A percentile compares a stretch with the other conserved stretches of the same genome.
phyloP scores from a whole-genome alignment of 2,113 vertebrate genomes.

The Xiphophorus hellerii region DNA sequence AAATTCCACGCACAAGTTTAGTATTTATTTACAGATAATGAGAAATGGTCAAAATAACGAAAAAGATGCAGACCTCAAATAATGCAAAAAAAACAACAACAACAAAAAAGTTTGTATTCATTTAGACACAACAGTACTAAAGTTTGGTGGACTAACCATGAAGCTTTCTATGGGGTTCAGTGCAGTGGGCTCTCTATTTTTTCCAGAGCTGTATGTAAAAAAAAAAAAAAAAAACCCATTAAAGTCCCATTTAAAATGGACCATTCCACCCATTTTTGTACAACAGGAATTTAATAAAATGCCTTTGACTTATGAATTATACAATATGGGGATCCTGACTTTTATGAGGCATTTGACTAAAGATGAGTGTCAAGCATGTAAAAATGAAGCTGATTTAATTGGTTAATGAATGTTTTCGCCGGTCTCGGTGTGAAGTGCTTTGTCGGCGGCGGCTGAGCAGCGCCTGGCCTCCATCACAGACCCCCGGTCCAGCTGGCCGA shows the following conservation, averaged over 20 bases:
- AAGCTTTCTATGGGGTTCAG: too few relatives aligned
- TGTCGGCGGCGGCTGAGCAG: not conserved
- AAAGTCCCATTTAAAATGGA: not conserved
- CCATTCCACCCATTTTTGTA: not conserved
- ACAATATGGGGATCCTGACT: not conserved
- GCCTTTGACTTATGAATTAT: not conserved
- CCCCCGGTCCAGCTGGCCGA: slow-evolving; percentile 36
- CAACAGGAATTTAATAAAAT: not conserved
- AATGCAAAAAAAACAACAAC: too few relatives aligned
- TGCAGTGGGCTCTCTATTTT: too few relatives aligned
- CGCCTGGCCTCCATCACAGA: slow-evolving; percentile 19
- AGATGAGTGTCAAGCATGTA: not conserved
- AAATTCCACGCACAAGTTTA: too few relatives aligned
- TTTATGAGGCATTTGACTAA: slow-evolving; percentile 1
- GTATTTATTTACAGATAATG: too few relatives aligned
- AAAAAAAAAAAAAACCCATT: not conserved
- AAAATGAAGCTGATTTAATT: slow-evolving; percentile 14
- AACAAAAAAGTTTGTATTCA: too few relatives aligned
- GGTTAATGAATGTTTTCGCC: slow-evolving; percentile 1
- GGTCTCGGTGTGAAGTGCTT: not conserved
- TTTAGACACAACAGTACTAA: too few relatives aligned
- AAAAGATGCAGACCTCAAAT: too few relatives aligned
- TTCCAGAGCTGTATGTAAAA: too few relatives aligned
- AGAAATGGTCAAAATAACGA: too few relatives aligned
- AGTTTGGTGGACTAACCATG: too few relatives aligned